A percentile compares a stretch with the other conserved stretches of the same genome.
phyloP scores from a whole-genome alignment of 2,888 invertebrate genomes.

The Anoncus sp. region DNA sequence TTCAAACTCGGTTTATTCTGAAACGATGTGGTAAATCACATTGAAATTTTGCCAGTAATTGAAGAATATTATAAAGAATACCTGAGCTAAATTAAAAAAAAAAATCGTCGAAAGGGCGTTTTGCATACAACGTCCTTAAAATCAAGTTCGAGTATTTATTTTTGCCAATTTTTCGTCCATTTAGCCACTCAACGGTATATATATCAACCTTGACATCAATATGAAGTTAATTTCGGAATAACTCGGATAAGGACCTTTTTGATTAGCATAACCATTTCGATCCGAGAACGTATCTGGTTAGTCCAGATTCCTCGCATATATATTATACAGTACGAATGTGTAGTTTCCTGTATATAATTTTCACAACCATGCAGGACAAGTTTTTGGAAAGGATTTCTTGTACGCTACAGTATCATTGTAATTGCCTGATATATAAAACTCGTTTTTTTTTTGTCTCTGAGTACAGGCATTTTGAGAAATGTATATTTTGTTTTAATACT shows the following conservation, averaged over 20 bases:
- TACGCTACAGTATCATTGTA: too few species aligned
- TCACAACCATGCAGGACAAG: neutral
- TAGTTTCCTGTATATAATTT: neutral
- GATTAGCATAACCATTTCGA: conserved; percentile 29
- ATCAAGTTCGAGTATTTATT: conserved; percentile 1
- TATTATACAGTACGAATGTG: conserved; percentile 3
- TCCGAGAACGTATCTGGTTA: conserved; percentile 20
- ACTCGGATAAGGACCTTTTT: neutral
- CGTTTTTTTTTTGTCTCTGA: too few species aligned
- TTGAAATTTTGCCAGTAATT: too few species aligned
- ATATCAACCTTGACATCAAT: neutral
- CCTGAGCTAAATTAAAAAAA: too few species aligned
- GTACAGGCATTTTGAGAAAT: too few species aligned
- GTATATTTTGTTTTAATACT: too few species aligned
- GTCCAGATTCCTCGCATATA: conserved; percentile 30
- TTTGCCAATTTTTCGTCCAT: neutral
- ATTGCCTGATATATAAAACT: too few species aligned
- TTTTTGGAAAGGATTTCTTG: neutral
- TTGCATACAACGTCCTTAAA: conserved; percentile 7
- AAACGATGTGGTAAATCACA: too few species aligned
- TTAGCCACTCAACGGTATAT: neutral
- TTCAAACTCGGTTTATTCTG: too few species aligned
- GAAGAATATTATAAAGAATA: too few species aligned
- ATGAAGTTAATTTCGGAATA: conserved; percentile 1
- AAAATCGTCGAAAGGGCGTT: neutral